These are phyloP conservation scores for Toxostoma redivivum DNA, from an alignment of 2,113 vertebrate genomes.

Conservation along the genomic window DNA sequence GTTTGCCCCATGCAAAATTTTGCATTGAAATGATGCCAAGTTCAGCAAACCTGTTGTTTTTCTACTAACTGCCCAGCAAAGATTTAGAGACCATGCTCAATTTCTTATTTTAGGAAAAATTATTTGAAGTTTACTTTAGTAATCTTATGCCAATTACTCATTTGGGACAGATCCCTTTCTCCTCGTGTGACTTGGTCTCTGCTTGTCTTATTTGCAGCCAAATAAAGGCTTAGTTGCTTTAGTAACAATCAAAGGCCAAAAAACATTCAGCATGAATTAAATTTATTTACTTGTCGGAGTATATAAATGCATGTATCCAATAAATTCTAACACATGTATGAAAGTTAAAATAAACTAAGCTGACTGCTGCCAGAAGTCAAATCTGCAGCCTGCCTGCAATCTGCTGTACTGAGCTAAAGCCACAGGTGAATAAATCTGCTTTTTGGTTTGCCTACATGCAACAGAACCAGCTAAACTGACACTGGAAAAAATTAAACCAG, in stretches of 20 bases:
- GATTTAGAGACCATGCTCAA: background rate
- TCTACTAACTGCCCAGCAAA: conserved; percentile 13
- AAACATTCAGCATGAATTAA: conserved; percentile 16
- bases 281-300: conserved; percentile 35
- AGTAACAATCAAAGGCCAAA: conserved; percentile 22
- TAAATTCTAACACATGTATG: conserved; percentile 23
- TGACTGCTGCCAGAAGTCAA: background rate
- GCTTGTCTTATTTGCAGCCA: background rate
- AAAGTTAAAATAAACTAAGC: conserved; percentile 17
- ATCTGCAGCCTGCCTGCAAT: background rate
- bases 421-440: background rate
- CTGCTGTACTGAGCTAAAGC: background rate
- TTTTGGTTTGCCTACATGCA: background rate
- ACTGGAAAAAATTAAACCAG: background rate
- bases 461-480: background rate
- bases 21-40: conserved; percentile 14
- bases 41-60: conserved; percentile 2
- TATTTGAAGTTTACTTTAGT: background rate
- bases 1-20: background rate
- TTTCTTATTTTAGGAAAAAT: conserved; percentile 26
- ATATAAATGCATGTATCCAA: background rate
- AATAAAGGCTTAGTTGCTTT: background rate
- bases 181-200: background rate
- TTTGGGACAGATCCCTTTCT: conserved; percentile 17
- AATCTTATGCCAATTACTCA: conserved; percentile 8